These are phyloP conservation scores for Andrena cerasifolii DNA, from an alignment of 1,140 invertebrate species.

Conservation along the genomic window DNA sequence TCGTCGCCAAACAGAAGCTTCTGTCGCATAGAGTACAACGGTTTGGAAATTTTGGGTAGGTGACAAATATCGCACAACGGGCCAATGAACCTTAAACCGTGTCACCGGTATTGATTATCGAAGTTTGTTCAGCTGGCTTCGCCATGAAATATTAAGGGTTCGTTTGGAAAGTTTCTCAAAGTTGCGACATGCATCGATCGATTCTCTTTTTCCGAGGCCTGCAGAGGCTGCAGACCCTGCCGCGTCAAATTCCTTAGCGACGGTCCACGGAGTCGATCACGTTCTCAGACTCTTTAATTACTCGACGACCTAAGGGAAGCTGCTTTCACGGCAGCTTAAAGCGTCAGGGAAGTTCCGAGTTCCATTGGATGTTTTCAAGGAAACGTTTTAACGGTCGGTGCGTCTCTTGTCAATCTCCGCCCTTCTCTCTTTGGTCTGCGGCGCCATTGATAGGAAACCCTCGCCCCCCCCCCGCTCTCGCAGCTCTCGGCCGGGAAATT, in stretches of 20 bases:
- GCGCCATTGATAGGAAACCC: constrained; percentile 22
- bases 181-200: constrained; percentile 13
- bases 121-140: constrained; percentile 44
- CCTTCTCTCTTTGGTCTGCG: constrained; percentile 8
- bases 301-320: constrained; percentile 51
- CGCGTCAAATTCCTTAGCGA: constrained; percentile 8
- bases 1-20: too few relatives aligned
- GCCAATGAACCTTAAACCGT: constrained; percentile 48
- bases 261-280: constrained; percentile 20
- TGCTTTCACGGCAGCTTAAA: constrained; percentile 60
- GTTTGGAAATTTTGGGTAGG: background rate
- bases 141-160: constrained; percentile 54
- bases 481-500: constrained; percentile 35
- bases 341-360: constrained; percentile 52
- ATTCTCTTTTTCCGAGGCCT: background rate
- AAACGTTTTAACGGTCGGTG: constrained; percentile 27
- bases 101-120: constrained; percentile 51
- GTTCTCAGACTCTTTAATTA: constrained; percentile 61
- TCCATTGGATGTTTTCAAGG: constrained; percentile 32
- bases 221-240: background rate
- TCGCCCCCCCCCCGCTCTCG: too few relatives aligned
- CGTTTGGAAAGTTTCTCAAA: constrained; percentile 32
- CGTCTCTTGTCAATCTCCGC: constrained; percentile 35
- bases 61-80: constrained; percentile 19
- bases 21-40: background rate